Percentiles rank a stretch among this genome's conserved stretches.
phyloP scores from a whole-genome alignment of 2,113 vertebrate species.

The Loxodonta africana region DNA sequence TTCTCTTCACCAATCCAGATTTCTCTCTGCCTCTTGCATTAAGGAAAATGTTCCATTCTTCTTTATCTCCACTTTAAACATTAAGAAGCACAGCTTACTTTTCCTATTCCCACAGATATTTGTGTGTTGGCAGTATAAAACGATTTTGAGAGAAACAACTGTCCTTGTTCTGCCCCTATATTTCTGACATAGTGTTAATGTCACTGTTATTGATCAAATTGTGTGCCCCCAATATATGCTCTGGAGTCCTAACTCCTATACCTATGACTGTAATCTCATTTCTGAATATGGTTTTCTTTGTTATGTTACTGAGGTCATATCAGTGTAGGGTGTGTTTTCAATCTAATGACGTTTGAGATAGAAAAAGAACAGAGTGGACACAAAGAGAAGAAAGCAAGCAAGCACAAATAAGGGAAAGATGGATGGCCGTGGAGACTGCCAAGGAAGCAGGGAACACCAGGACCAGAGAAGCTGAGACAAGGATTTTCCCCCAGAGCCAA shows the following conservation, averaged over 20 bases:
- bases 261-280: background rate
- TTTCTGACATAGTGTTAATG: background rate
- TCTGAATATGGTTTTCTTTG: background rate
- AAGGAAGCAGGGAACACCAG: background rate
- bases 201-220: background rate
- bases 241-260: background rate
- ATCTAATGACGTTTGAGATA: background rate
- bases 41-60: background rate
- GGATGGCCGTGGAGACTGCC: background rate
- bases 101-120: background rate
- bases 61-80: background rate
- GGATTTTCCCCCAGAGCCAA: background rate
- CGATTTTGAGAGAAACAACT: background rate
- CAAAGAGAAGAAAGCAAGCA: background rate
- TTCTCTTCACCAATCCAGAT: background rate
- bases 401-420: background rate
- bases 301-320: background rate
- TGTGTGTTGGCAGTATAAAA: background rate
- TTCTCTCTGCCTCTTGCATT: background rate
- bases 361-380: background rate
- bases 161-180: background rate
- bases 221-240: background rate
- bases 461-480: background rate
- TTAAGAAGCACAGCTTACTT: background rate
- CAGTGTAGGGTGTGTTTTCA: background rate